phyloP scores from a whole-genome alignment of 2,888 invertebrate species.

The Rhorus exstirpatorius region DNA sequence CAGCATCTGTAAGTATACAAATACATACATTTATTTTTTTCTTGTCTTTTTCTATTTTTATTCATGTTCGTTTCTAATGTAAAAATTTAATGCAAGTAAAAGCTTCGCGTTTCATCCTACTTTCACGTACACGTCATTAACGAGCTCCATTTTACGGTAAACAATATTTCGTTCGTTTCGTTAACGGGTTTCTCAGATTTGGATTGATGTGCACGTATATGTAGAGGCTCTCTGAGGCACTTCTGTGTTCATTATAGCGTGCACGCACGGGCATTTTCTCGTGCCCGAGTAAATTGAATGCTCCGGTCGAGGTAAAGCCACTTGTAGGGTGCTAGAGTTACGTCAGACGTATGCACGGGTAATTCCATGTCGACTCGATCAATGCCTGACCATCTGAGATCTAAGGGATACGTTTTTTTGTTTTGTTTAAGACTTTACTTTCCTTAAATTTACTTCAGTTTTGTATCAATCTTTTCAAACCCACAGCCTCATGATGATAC shows the following conservation, averaged over 20 bases:
- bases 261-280: slow-evolving; percentile 39
- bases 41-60: slow-evolving; percentile 8
- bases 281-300: slow-evolving; percentile 53
- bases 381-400: no score
- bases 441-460: background rate
- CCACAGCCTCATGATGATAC: no score
- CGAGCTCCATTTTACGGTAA: slow-evolving; percentile 31
- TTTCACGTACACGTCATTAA: slow-evolving; percentile 49
- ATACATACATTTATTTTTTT: background rate
- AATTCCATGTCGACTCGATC: slow-evolving; percentile 30
- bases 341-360: slow-evolving; percentile 7
- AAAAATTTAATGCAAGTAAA: background rate
- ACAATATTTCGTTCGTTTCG: slow-evolving; percentile 31
- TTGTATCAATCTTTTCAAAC: no score
- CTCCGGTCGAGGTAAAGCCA: slow-evolving; percentile 40
- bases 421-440: background rate
- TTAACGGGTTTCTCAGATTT: slow-evolving; percentile 38
- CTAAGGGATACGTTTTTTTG: no score
- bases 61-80: background rate
- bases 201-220: slow-evolving; percentile 33
- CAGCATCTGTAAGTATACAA: slow-evolving; percentile 80
- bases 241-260: slow-evolving; percentile 32
- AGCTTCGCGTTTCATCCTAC: slow-evolving; percentile 28
- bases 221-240: slow-evolving; percentile 5
- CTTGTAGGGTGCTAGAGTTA: slow-evolving; percentile 29